Evolutionary conservation across 1,140 invertebrate genomes (phyloP), one percentile per base, ranked within the genome.

Genomic region (Marisa cornuarietis): DNA sequence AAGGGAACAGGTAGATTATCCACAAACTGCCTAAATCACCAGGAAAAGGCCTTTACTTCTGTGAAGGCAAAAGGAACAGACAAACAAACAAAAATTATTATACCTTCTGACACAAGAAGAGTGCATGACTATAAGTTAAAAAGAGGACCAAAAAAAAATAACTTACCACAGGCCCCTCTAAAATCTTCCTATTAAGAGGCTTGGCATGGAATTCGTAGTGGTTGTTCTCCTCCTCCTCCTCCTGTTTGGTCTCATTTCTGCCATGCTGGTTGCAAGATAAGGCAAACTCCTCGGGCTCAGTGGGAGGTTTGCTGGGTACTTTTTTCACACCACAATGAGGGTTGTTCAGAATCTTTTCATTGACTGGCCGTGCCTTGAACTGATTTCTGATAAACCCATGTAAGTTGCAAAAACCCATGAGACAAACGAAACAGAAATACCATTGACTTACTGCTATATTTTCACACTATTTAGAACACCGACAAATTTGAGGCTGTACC

Each of bases 291-390:
- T 86, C 83, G 13, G 84, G 75, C 26, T 85, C 71, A 72, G 90
- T 91, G 2, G 81, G 42, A 18, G 86, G 84, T 78, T 89, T 90
- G 16, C 71, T 65, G 2, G 83, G 61, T 0, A 88, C 85, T 78
- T 88, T 87, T 61, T 83, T 85, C 1, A 90, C 79, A 9, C 87
- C 88, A 7, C 75, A 63, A 20, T 68, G 81, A 10, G 87, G 81
- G 7, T 86, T 83, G 20, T 75, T 75, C 58, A 91, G 84, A 24
- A 91, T 89, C 78, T 85, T 87, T 26, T 80, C 79, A 74, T 91
- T 89, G 20, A 91, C 80, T 62, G 86, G 86, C 16, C 87, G 80
- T n/a, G 90, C 89, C 81, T 89, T 89, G 65, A 91, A 90, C 79
- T 90, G 87, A 68, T 88, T 73, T 78, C 88, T 91, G 80, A 58